Base-by-base conservation (phyloP, 2,888 invertebrate species). In the Dysmachus trigonus region DNA sequence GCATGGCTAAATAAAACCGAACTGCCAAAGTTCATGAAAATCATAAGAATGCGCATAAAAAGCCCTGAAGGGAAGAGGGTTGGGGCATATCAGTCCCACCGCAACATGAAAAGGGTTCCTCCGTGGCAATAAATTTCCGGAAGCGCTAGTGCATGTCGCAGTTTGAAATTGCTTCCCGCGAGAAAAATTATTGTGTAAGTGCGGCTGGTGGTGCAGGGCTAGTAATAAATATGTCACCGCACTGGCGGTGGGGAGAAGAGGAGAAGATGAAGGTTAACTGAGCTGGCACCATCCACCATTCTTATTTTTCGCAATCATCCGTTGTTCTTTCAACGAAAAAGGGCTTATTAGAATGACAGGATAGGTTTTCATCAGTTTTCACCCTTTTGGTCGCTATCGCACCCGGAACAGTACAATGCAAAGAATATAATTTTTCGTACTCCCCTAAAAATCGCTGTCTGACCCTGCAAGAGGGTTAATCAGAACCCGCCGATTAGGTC, bases 111-210 rank as follows among this genome's bases (percentile, higher is more conserved):
- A 31, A 35, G 41, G 81, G 81, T 51, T 81, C n/a, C 47, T 81
- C 31, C 18, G 81, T 18, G 8, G 81, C 33, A 30, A 81, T 81
- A 81, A 81, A 81, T 81, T 81, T 81, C 53, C 22, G 62, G 53
- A 18, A 38, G 76, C 53, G 81, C 81, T 81, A 81, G 81, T 81
- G 53, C 81, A 81, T 81, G 81, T 81, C 81, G 81, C 81, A 81
- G 81, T 81, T 81, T 51, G 81, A 81, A 81, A 81, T 81, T 81
- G 81, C 62, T 81, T 81, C 53, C 81, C 81, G 81, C 81, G 81
- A 81, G 81, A 81, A 81, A 81, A 81, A 81, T 81, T 27, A 81
- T 77, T 27, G 81, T 53, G 81, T 27, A 81, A 81, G 81, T 81
- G 62, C 47, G 81, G 81, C 22, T 53, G 53, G 62, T 33, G 33